Base-by-base conservation (phyloP, 2,113 vertebrate genomes). In the Oreotrochilus melanogaster region DNA sequence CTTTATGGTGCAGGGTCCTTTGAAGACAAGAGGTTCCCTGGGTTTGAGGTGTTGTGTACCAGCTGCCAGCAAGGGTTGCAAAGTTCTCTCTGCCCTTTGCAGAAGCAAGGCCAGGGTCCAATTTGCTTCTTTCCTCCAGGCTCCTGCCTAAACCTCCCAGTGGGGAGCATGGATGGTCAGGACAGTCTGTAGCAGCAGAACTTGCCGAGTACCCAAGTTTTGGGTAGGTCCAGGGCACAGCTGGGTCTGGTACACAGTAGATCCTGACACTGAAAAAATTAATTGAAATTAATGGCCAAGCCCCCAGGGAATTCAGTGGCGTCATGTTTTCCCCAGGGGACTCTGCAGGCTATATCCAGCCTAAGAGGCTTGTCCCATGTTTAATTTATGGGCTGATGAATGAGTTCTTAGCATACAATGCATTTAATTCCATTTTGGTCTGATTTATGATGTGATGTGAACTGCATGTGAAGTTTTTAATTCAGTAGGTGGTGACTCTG, bases 401-500 rank as follows among this genome's bases (percentile, higher is more conserved):
- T 91, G 93, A 78, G 78, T 81, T 95, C 90, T 94, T 95, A 95
- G 94, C 94, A 96, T 95, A 95, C 95, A 95, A 96, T 86, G 69
- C 88, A 90, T 92, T 97, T 97, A 92, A 96, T 95, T 96, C 95
- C 72, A 95, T 96, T 96, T 96, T 88, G 88, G 64, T 84, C 95
- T 97, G 97, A 97, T 97, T 97, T 96, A 97, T 94, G 88, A 47
- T 91, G 78, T 58, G 91, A 83, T 96, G 92, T 89, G 91, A 95
- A 93, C 80, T 83, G 92, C 93, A 97, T 86, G 31, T 95, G 94
- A 94, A 95, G 95, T 83, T 96, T 96, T 96, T 97, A 97, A 97
- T 97, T 96, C 96, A 96, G 88, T 88, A 97, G 96, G 95, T 94
- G 95, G 95, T 93, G 94, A 91, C 94, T 97, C 80, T 92, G 95